phyloP scores from a whole-genome alignment of 2,888 invertebrate genomes.

The Dynastes grantii region DNA sequence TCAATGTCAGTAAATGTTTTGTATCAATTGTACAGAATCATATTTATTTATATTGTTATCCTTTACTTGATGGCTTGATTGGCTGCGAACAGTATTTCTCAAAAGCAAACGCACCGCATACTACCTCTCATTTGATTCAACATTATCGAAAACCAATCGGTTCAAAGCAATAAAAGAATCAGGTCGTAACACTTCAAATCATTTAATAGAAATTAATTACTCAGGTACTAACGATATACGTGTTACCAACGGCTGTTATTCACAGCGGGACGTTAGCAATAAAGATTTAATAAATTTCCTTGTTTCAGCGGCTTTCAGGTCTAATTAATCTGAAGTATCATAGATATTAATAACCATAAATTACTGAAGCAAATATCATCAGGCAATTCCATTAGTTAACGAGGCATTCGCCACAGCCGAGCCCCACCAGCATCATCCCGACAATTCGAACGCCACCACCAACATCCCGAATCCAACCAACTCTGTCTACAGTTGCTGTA shows the following conservation, averaged over 20 bases:
- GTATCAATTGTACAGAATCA: too few relatives aligned
- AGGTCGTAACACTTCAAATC: not conserved
- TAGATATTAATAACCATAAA: slow-evolving; percentile 69
- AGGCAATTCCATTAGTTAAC: slow-evolving; percentile 66
- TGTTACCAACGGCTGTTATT: slow-evolving; percentile 1
- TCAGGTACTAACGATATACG: not conserved
- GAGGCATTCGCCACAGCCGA: slow-evolving; percentile 40
- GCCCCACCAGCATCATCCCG: slow-evolving; percentile 12
- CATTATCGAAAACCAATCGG: too few relatives aligned
- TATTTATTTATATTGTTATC: too few relatives aligned
- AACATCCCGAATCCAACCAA: not conserved
- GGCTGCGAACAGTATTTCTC: too few relatives aligned
- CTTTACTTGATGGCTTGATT: too few relatives aligned
- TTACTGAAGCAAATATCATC: slow-evolving; percentile 67
- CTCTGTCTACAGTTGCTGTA: not conserved
- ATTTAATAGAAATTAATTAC: slow-evolving; percentile 10
- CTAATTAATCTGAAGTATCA: slow-evolving; percentile 56
- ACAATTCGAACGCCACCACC: slow-evolving; percentile 1
- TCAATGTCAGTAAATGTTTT: too few relatives aligned
- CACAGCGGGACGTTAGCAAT: slow-evolving; percentile 17
- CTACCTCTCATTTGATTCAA: too few relatives aligned
- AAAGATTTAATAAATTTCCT: slow-evolving; percentile 46
- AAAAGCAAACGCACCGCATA: too few relatives aligned
- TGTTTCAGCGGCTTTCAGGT: slow-evolving; percentile 48
- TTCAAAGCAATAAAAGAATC: too few relatives aligned